Percentiles rank a stretch among this genome's conserved stretches.
These are phyloP conservation scores for Aphodius granarius DNA, from an alignment of 2,888 invertebrate genomes.

Conservation along the genomic window DNA sequence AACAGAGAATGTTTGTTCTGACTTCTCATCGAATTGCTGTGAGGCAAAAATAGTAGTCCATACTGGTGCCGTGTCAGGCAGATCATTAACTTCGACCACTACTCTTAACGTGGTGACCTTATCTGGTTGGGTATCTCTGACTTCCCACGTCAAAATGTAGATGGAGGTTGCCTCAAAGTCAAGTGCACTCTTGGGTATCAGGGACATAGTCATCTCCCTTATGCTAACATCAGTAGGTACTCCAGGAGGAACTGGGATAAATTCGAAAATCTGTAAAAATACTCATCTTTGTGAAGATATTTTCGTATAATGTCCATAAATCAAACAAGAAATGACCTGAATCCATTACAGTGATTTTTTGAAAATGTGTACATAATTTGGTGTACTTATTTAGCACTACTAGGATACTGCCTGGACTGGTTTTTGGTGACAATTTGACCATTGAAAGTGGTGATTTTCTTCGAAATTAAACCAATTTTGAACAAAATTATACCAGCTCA, in stretches of 20 bases:
- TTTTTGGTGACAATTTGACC: too few relatives aligned
- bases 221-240: not conserved
- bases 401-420: too few relatives aligned
- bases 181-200: not conserved
- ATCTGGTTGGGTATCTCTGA: not conserved
- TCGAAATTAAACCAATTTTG: too few relatives aligned
- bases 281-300: not conserved
- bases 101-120: conserved; percentile 44
- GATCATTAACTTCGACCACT: conserved; percentile 60
- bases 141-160: conserved; percentile 12
- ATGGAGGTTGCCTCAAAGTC: conserved; percentile 33
- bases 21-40: conserved; percentile 59
- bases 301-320: not conserved
- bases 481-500: too few relatives aligned
- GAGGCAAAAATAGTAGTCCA: conserved; percentile 61
- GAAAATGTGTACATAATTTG: too few relatives aligned
- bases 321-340: too few relatives aligned
- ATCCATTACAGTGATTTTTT: too few relatives aligned
- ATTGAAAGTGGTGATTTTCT: too few relatives aligned
- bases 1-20: conserved; percentile 46
- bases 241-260: not conserved
- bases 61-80: conserved; percentile 58
- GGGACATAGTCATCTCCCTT: not conserved
- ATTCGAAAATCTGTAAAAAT: conserved; percentile 10
- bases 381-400: too few relatives aligned